phyloP scores from a whole-genome alignment of 2,888 invertebrate genomes.

The Philonicus albiceps region DNA sequence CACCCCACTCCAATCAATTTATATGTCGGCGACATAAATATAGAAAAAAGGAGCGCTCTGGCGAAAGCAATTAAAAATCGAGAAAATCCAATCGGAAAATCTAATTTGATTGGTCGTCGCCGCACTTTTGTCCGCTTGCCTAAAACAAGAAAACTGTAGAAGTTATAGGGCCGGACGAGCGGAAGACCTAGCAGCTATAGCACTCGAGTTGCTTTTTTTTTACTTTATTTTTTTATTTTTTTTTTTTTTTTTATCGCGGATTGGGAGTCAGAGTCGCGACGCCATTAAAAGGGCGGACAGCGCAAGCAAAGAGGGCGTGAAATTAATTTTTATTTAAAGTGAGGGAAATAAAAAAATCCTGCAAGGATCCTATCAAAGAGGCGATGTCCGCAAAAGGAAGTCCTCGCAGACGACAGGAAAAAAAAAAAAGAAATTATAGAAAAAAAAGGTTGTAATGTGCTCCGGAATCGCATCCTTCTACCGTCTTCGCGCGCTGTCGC shows the following conservation, averaged over 20 bases:
- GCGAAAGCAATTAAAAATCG: conserved; percentile 62
- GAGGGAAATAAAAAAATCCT: not conserved
- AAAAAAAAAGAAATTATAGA: not conserved
- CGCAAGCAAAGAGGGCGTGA: conserved; percentile 24
- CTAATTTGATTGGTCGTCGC: conserved; percentile 57
- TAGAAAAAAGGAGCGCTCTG: conserved; percentile 50
- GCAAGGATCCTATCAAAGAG: not conserved
- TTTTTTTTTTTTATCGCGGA: not conserved
- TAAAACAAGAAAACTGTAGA: conserved; percentile 21
- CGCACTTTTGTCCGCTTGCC: conserved; percentile 44
- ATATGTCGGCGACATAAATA: conserved; percentile 36
- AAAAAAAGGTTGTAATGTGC: not conserved
- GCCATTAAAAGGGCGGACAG: not conserved
- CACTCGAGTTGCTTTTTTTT: not conserved
- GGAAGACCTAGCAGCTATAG: not conserved
- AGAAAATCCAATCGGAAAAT: conserved; percentile 62
- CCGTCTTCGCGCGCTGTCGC: not conserved
- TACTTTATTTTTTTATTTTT: not conserved
- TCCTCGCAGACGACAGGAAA: not conserved
- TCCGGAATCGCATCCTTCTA: not conserved
- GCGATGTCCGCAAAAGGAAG: not conserved
- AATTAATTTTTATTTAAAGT: conserved; percentile 35
- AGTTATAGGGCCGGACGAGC: not conserved
- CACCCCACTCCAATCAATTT: not conserved
- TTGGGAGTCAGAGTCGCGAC: not conserved